Base-by-base conservation (phyloP, 2,113 vertebrate genomes). In the Sardina pilchardus region DNA sequence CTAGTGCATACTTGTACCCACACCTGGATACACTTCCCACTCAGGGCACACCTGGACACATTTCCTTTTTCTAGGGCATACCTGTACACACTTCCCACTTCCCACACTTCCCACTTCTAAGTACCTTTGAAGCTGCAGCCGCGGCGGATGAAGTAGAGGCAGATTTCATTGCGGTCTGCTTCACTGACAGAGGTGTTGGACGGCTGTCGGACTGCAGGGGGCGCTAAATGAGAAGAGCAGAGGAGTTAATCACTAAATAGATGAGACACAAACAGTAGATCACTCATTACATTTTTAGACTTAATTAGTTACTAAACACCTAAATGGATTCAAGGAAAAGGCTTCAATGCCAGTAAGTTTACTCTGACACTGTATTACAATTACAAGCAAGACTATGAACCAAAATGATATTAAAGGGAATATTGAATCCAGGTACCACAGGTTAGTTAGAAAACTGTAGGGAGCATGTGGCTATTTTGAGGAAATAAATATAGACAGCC, bases 101-200 rank as follows among this genome's bases (percentile, higher is more conserved):
- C 2, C 12, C 14, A 17, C 50, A 56, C 17, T 21, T 56, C 53
- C 19, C 53, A 56, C 19, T 24, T 12, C 0, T 82, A 30, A 1
- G 80, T 91, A 99, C 98, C 97, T 95, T 96, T 96, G 92, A 96
- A 99, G 81, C 88, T 92, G 90, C 98, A 99, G 47, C 90, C 88
- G 88, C 85, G 94, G 81, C 94, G 92, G 34, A 99, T 92, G 85
- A 96, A 94, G 90, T 92, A 96, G 17, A 99, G 94, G 90, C 98
- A 99, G 90, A 99, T 99, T 91, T 97, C 93, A 39, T 96, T 94
- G 30, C 36, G 89, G 44, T 95, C 94, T 0, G 94, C 91, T 21
- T 94, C 92, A 43, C 80, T 92, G 19, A 82, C 82, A 9, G 90
- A 24, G 83, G 86, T 45, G 50, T 85, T 50, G 0, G 71, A 87